Conservation (phyloP, 2,797 vertebrate species). For the Sebastes hubbsi region DNA sequence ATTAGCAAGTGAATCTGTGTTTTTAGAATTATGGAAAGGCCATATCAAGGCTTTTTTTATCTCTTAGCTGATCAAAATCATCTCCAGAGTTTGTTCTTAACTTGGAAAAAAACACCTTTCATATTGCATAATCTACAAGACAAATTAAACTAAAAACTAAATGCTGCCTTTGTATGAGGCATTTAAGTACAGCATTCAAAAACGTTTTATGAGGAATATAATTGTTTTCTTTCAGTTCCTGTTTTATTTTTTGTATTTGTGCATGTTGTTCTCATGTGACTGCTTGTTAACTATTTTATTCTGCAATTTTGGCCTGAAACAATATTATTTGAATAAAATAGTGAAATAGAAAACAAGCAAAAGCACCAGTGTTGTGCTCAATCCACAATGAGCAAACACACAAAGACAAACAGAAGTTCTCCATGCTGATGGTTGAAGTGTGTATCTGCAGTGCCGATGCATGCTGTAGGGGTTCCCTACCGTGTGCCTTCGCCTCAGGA, state of each 20-base stretch:
- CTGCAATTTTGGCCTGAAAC: background rate
- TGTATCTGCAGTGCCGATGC: conserved; percentile 84
- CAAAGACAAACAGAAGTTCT: background rate
- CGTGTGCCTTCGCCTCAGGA: conserved; percentile 91
- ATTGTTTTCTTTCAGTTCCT: background rate
- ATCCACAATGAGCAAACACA: conserved; percentile 1
- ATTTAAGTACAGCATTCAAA: background rate
- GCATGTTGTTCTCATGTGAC: background rate
- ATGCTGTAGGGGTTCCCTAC: conserved; percentile 83
- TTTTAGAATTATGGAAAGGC: background rate
- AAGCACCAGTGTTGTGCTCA: background rate
- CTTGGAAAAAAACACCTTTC: background rate
- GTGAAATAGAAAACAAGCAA: background rate
- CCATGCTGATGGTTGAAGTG: conserved; percentile 53
- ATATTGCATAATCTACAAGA: background rate
- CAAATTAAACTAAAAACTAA: background rate
- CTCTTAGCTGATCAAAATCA: background rate
- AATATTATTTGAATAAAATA: background rate
- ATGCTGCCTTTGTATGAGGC: background rate
- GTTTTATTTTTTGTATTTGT: background rate
- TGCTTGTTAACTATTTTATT: background rate
- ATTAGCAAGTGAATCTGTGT: background rate
- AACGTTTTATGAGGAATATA: background rate
- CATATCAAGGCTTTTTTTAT: background rate
- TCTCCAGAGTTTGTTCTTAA: background rate